Evolutionary conservation across 1,140 invertebrate species (phyloP).

Genomic region (Tetramorium parvispinum): DNA sequence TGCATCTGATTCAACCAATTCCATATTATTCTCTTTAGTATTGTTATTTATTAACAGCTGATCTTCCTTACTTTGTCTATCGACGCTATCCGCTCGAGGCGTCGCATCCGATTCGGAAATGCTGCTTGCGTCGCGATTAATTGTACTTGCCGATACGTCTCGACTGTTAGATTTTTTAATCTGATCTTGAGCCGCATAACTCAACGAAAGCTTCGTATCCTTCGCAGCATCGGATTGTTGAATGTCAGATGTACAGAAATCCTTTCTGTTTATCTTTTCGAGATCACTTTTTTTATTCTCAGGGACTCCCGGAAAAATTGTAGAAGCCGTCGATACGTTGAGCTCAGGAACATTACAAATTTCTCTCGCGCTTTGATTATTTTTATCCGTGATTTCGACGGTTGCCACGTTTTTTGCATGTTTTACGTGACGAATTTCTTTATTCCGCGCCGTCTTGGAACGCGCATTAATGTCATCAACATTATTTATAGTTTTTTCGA

Average conservation of each 20-base stretch:
- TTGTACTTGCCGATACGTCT: background rate
- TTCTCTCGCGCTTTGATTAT: background rate
- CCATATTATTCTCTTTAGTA: background rate
- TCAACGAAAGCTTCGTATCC: background rate
- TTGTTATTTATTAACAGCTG: background rate
- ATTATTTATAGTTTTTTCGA: background rate
- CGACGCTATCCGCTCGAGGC: background rate
- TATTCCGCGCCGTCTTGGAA: background rate
- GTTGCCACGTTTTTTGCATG: background rate
- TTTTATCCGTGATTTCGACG: too few relatives aligned
- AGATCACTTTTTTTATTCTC: background rate
- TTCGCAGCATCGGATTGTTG: background rate
- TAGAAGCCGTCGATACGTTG: background rate
- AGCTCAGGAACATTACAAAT: background rate
- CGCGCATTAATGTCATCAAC: background rate
- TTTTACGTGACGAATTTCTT: background rate
- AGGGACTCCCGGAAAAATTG: background rate
- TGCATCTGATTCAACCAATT: background rate
- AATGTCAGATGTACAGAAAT: background rate
- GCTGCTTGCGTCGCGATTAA: background rate
- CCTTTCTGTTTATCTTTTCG: background rate
- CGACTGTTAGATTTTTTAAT: background rate
- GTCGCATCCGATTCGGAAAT: background rate
- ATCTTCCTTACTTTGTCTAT: background rate
- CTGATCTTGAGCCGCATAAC: background rate